Conservation (phyloP, 2,113 vertebrate species). For the Cygnus buccinator region DNA sequence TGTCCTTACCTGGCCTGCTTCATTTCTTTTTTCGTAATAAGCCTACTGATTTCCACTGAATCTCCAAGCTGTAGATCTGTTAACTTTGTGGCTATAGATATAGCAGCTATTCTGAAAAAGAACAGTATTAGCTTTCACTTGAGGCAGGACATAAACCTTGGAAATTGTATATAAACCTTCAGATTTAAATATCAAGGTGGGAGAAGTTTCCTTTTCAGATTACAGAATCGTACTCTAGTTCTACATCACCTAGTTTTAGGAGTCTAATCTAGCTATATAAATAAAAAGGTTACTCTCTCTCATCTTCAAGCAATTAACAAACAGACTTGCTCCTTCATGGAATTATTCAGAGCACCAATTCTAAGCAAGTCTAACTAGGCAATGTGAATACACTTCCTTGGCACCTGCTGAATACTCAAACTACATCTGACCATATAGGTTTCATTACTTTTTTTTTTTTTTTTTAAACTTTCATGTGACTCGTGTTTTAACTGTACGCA, state of each 20-base stretch:
- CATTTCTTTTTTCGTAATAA: conserved; percentile 94
- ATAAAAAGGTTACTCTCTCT: background rate
- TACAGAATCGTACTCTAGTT: background rate
- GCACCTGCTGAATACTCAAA: background rate
- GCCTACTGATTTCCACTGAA: conserved; percentile 91
- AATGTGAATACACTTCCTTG: background rate
- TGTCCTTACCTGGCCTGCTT: conserved; percentile 88
- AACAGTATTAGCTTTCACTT: background rate
- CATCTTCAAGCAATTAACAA: background rate
- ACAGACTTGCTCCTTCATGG: background rate
- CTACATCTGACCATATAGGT: background rate
- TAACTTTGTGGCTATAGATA: conserved; percentile 94
- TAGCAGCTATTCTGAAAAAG: conserved; percentile 90
- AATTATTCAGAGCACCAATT: background rate
- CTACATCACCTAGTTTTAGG: background rate
- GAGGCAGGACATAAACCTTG: background rate
- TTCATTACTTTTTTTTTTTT: background rate
- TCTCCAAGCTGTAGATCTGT: conserved; percentile 95
- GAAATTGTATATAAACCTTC: background rate
- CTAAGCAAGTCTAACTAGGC: background rate
- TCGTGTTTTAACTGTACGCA: background rate
- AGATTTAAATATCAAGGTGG: background rate
- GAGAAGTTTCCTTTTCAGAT: background rate
- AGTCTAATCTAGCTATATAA: background rate
- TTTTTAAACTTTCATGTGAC: background rate